Base-by-base conservation (phyloP, 2,113 vertebrate genomes). In the Rhizomys pruinosus region DNA sequence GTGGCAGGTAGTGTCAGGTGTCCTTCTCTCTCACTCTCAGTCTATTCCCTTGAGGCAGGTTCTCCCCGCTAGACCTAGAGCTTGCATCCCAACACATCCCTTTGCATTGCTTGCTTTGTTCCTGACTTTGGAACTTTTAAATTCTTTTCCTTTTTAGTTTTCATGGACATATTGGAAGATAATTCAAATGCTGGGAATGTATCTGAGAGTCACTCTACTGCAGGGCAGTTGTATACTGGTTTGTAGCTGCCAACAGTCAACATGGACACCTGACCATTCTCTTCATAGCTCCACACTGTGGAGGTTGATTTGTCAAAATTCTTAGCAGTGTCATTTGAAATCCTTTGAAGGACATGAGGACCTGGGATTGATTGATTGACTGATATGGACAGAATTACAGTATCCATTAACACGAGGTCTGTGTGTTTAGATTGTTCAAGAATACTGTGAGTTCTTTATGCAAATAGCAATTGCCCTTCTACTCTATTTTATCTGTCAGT, bases 401-500 rank as follows among this genome's bases (percentile, higher is more conserved):
- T 66, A 34, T 84, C 32, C 68, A 23, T 87, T 87, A 84, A 91
- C 92, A 7, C 68, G 66, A 84, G 20, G 57, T 76, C 74, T 74
- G 1, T 64, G 34, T 90, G 61, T 72, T 84, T 12, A 84, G 34
- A 71, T 37, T 85, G 15, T 34, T 66, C 2, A 3, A 77, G 63
- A 92, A 80, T 66, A 79, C 91, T 85, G 17, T 19, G 34, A 87
- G 10, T 72, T 84, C 80, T 84, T 95, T 74, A 39, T 90, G 47
- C 66, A 90, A 96, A 87, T n/a, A n/a, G n/a, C 73, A 6, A 73
- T 96, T 90, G 23, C 52, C 68, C 64, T 47, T 52, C 80, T 73
- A 66, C n/a, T 85, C 61, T 76, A 2, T 72, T 92, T 79, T 79
- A 42, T 73, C 84, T 92, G 66, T 72, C 63, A 68, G 3, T 93